Conservation (phyloP, 2,113 vertebrate genomes). For the Diphyllodes magnificus region DNA sequence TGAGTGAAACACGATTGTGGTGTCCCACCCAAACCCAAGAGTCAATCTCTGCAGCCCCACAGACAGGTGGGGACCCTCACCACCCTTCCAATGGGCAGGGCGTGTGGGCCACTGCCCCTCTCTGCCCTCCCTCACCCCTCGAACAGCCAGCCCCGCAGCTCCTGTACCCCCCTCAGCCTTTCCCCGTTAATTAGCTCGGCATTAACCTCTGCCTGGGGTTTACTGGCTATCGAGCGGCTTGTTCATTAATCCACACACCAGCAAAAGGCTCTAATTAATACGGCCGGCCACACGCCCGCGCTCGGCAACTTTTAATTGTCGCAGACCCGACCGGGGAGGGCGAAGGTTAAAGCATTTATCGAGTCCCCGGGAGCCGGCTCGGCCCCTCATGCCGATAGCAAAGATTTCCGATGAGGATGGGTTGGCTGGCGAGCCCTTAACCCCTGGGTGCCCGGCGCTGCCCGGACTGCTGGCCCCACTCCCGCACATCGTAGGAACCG, state of each 20-base stretch:
- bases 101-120: fast-evolving
- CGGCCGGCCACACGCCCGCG: not conserved
- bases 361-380: not conserved
- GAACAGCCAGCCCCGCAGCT: not conserved
- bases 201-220: conserved; percentile 69
- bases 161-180: not conserved
- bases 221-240: conserved; percentile 52
- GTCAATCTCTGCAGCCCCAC: fast-evolving
- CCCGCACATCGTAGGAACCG: fast-evolving
- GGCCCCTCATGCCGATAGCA: conserved; percentile 29
- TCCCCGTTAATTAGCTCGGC: conserved; percentile 60
- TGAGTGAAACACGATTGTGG: not conserved
- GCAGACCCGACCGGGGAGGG: conserved; percentile 7
- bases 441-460: not conserved
- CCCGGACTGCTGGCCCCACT: not conserved
- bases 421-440: not conserved
- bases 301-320: conserved; percentile 63
- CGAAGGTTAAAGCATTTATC: conserved; percentile 68
- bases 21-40: not conserved
- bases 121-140: not conserved
- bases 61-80: not conserved
- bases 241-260: conserved; percentile 66
- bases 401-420: conserved; percentile 35
- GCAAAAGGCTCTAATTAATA: conserved; percentile 64
- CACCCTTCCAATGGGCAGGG: fast-evolving